A percentile compares a stretch with the other conserved stretches of the same genome.
phyloP scores from a whole-genome alignment of 2,113 vertebrate genomes.

The Zosterops hypoxanthus region DNA sequence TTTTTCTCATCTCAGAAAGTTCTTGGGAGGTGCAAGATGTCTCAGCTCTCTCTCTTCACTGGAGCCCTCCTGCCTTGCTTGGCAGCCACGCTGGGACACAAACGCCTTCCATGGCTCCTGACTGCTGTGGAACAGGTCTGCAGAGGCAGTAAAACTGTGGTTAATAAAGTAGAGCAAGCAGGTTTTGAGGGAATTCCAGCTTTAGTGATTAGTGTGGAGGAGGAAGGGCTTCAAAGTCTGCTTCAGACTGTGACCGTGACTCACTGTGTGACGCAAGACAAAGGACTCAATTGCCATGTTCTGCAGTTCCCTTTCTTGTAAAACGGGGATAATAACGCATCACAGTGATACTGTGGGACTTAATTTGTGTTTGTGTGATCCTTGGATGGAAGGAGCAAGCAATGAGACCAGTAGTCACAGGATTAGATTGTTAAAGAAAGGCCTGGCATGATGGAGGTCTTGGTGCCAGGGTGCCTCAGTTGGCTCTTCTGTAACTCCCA shows the following conservation, averaged over 20 bases:
- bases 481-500: constrained; percentile 8
- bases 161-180: neutral
- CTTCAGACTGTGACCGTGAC: neutral
- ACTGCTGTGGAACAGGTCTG: neutral
- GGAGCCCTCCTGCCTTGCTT: neutral
- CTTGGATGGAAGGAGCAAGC: neutral
- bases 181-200: neutral
- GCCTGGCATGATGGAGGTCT: neutral
- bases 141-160: neutral
- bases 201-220: neutral
- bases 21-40: rapidly evolving
- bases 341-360: neutral
- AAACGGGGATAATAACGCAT: neutral
- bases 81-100: neutral
- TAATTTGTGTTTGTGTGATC: neutral
- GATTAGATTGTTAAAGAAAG: constrained; percentile 3
- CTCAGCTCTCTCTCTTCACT: neutral
- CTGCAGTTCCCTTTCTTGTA: neutral
- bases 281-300: neutral
- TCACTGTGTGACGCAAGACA: neutral
- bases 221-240: neutral
- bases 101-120: neutral
- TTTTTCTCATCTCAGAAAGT: neutral
- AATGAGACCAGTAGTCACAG: neutral
- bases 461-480: neutral